phyloP scores from a whole-genome alignment of 2,797 vertebrate species.

The Lemur catta region DNA sequence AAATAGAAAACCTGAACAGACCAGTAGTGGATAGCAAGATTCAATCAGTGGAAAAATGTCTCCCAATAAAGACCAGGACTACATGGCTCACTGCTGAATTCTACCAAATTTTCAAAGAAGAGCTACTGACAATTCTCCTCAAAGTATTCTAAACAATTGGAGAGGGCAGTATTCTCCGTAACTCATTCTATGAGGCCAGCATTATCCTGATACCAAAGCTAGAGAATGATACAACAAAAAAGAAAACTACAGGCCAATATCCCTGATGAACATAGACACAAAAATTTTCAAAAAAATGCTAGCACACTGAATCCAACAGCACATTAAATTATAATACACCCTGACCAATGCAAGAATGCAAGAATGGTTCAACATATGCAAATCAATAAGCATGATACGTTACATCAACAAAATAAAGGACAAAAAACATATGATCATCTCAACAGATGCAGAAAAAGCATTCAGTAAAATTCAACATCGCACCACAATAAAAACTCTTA shows the following conservation, averaged over 20 bases:
- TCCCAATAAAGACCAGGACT: background rate
- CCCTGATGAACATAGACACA: background rate
- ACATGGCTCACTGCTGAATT: background rate
- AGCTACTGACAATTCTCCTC: background rate
- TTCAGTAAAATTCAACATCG: background rate
- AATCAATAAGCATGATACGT: background rate
- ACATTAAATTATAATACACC: background rate
- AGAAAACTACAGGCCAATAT: background rate
- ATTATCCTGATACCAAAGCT: background rate
- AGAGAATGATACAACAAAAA: background rate
- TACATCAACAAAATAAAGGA: background rate
- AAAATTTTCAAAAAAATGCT: background rate
- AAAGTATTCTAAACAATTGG: background rate
- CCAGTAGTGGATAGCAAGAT: background rate
- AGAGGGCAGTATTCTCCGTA: background rate
- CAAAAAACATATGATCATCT: background rate
- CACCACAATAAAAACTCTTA: background rate
- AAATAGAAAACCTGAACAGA: background rate
- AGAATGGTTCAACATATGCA: background rate
- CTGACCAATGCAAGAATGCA: background rate
- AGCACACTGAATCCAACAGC: background rate
- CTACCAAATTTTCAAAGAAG: background rate
- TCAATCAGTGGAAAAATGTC: background rate
- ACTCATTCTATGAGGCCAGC: background rate
- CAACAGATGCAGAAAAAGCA: background rate